Conservation (phyloP, 2,888 invertebrate genomes). For the Arctia plantaginis region DNA sequence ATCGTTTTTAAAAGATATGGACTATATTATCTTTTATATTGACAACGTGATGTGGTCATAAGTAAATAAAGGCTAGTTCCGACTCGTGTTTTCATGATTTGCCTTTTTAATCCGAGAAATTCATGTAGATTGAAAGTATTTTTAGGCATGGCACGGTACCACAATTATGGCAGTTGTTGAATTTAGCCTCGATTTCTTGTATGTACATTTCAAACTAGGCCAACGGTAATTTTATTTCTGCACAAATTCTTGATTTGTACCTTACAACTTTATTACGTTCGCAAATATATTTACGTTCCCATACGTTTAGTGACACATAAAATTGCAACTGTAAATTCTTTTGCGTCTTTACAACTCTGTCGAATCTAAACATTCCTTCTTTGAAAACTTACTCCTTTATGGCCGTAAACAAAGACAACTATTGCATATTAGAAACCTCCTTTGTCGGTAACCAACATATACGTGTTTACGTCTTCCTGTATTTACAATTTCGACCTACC, state of each 20-base stretch:
- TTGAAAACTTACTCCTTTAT: slow-evolving; percentile 22
- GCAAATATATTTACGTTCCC: not conserved
- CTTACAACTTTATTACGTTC: slow-evolving; percentile 10
- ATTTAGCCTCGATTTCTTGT: slow-evolving; percentile 9
- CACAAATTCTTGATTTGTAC: slow-evolving; percentile 19
- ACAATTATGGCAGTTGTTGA: slow-evolving; percentile 1
- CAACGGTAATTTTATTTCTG: slow-evolving; percentile 14
- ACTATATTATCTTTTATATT: slow-evolving; percentile 1
- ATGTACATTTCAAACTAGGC: slow-evolving; percentile 16
- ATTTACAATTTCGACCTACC: slow-evolving; percentile 71
- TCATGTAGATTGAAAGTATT: not conserved
- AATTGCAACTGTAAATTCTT: slow-evolving; percentile 10
- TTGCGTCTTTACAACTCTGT: slow-evolving; percentile 11
- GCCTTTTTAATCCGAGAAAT: not conserved
- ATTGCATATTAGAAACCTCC: slow-evolving; percentile 54
- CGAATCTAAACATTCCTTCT: slow-evolving; percentile 12
- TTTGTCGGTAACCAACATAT: slow-evolving; percentile 61
- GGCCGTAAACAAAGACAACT: slow-evolving; percentile 26
- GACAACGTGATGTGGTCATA: not conserved
- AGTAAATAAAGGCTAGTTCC: not conserved
- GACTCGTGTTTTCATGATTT: not conserved
- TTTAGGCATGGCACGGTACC: not conserved
- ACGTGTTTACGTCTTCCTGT: slow-evolving; percentile 66
- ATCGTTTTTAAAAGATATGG: slow-evolving; percentile 2
- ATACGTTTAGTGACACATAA: not conserved